Evolutionary conservation across 2,888 invertebrate species (phyloP).

Genomic region (Leptopilina drosophilae): DNA sequence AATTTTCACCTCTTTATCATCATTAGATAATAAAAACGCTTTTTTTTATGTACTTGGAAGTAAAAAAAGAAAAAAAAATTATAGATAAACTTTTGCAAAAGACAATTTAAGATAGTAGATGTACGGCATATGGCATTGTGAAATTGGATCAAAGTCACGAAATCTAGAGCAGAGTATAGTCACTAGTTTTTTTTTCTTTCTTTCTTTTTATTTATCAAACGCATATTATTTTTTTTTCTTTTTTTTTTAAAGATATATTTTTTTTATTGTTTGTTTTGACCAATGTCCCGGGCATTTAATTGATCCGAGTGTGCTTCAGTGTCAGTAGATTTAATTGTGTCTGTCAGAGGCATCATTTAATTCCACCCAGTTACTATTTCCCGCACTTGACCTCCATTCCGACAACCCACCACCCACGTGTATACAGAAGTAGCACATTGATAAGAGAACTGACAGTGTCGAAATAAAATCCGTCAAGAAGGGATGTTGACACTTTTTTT

Average conservation of each 20-base stretch:
- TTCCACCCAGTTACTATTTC: constrained; percentile 31
- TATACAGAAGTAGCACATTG: constrained; percentile 20
- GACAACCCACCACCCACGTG: constrained; percentile 41
- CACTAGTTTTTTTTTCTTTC: too few species aligned
- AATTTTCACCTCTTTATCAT: too few species aligned
- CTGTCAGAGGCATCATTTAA: constrained; percentile 37
- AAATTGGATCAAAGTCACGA: constrained; percentile 1
- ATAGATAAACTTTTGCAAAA: neutral
- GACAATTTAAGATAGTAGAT: neutral
- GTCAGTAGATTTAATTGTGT: constrained; percentile 21
- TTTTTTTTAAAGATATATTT: neutral
- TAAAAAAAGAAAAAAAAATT: neutral
- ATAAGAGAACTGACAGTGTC: constrained; percentile 25
- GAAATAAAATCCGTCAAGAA: constrained; percentile 24
- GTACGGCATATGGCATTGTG: neutral
- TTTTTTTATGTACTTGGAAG: neutral
- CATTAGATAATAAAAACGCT: too few species aligned
- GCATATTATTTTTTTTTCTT: neutral
- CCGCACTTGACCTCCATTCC: constrained; percentile 42
- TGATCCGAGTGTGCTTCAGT: constrained; percentile 8
- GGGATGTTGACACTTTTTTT: neutral
- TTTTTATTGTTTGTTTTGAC: constrained; percentile 32
- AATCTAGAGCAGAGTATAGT: constrained; percentile 1
- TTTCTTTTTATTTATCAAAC: neutral
- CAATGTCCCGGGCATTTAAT: constrained; percentile 9